These are phyloP conservation scores for Drosophila oshimai DNA, from an alignment of 1,140 invertebrate species.

Conservation along the genomic window DNA sequence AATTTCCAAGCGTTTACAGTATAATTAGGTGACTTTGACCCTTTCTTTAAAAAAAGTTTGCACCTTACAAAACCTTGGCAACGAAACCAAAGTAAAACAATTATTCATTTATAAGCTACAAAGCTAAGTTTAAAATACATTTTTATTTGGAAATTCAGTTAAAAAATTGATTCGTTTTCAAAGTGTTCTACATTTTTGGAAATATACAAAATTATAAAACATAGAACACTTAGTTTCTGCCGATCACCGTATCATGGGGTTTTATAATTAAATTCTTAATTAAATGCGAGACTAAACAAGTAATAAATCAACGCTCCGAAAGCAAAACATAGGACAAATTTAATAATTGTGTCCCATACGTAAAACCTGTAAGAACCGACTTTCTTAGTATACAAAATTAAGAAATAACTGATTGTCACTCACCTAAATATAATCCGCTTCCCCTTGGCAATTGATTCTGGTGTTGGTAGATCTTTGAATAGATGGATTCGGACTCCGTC, in stretches of 20 bases:
- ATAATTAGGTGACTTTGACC: background rate
- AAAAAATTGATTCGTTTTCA: no score
- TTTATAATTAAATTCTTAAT: background rate
- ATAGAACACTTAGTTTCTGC: no score
- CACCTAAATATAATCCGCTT: background rate
- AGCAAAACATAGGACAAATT: no score
- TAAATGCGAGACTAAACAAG: background rate
- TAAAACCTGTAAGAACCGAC: background rate
- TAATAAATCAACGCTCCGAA: background rate
- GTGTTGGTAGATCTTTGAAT: conserved; percentile 86
- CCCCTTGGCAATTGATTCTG: conserved; percentile 83
- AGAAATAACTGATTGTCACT: background rate
- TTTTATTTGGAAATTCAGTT: no score
- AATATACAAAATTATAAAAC: no score
- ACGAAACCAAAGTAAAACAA: no score
- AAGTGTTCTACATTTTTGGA: no score
- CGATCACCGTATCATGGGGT: no score
- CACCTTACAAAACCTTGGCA: background rate
- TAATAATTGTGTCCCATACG: background rate
- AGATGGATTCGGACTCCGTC: conserved; percentile 87
- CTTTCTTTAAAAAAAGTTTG: background rate
- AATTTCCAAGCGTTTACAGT: no score
- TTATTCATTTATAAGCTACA: no score
- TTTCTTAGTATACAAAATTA: background rate
- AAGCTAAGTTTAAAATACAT: no score